A percentile compares a stretch with the other conserved stretches of the same genome.
Conservation (phyloP, 2,113 vertebrate genomes). For the Cisticola juncidis region DNA sequence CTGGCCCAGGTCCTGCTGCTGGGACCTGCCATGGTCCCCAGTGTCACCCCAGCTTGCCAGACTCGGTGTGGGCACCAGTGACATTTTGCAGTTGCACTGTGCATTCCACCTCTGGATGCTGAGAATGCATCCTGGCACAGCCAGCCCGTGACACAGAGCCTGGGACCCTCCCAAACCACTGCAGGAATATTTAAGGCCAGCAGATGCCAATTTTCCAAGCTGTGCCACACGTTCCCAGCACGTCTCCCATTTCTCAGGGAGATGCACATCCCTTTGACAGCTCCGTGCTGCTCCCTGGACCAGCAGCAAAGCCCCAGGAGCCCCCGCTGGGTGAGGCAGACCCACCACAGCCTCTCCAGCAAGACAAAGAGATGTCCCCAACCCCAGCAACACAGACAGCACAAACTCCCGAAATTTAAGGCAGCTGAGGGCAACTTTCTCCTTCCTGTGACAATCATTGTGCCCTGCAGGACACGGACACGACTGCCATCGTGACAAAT, state of each 20-base stretch:
- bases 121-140: background rate
- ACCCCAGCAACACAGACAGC: background rate
- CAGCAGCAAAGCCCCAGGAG: background rate
- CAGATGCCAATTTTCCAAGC: background rate
- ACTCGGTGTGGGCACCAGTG: background rate
- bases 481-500: accelerated
- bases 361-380: background rate
- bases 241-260: background rate
- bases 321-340: accelerated
- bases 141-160: background rate
- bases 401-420: background rate
- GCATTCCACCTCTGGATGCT: background rate
- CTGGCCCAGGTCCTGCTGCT: background rate
- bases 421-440: accelerated
- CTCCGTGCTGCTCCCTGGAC: background rate
- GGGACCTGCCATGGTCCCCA: background rate
- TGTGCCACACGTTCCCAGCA: background rate
- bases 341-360: background rate
- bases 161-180: background rate
- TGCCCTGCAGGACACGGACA: background rate
- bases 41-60: background rate
- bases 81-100: accelerated
- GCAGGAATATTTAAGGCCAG: background rate
- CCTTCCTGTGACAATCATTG: background rate
- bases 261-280: background rate